Conservation (phyloP, 2,797 vertebrate genomes). For the Stomatorhinus walkeri region DNA sequence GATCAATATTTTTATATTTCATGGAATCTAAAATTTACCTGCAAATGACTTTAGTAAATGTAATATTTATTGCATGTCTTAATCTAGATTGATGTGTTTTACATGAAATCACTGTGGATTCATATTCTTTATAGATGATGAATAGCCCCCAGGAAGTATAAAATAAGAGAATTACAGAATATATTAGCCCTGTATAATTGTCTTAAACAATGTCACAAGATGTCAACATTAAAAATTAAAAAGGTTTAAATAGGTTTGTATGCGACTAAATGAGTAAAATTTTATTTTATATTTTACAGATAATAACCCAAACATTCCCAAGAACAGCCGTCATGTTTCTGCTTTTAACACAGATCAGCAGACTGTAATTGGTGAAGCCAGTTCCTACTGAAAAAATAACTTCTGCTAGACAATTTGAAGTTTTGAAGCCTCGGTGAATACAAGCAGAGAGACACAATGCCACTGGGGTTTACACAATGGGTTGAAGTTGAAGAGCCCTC, state of each 20-base stretch:
- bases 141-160: not conserved
- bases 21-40: not conserved
- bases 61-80: not conserved
- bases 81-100: not conserved
- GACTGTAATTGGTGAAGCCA: slow-evolving; percentile 41
- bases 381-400: slow-evolving; percentile 43
- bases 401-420: slow-evolving; percentile 55
- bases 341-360: not conserved
- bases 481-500: slow-evolving; percentile 53
- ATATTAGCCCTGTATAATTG: not conserved
- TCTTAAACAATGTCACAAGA: not conserved
- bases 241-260: not conserved
- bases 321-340: not conserved
- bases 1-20: not conserved
- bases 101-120: not conserved
- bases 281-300: not conserved
- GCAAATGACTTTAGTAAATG: not conserved
- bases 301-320: not conserved
- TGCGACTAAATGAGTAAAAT: not conserved
- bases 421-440: slow-evolving; percentile 53
- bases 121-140: not conserved
- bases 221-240: not conserved
- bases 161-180: not conserved
- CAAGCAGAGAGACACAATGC: slow-evolving; percentile 40
- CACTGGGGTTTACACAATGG: too few relatives aligned